These are phyloP conservation scores for Lichenostomus cassidix DNA, from an alignment of 2,113 vertebrate species.

Conservation along the genomic window DNA sequence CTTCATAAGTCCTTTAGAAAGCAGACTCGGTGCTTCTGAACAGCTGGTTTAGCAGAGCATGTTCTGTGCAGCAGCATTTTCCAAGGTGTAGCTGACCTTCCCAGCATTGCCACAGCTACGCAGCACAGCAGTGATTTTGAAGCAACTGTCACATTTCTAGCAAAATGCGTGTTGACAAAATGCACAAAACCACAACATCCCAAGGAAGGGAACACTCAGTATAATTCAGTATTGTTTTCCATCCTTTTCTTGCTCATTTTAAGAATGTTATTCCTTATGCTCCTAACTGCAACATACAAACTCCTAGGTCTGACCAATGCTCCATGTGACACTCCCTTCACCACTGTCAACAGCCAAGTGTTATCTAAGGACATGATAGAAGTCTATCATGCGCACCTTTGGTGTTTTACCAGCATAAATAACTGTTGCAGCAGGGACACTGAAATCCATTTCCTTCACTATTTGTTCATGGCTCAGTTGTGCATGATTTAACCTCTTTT, in stretches of 20 bases:
- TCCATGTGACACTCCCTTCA: background rate
- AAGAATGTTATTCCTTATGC: background rate
- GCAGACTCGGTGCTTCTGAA: background rate
- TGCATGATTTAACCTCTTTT: background rate
- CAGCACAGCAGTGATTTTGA: background rate
- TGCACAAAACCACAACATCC: background rate
- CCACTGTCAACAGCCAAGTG: background rate
- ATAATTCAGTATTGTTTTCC: background rate
- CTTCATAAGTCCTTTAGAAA: background rate
- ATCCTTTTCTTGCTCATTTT: background rate
- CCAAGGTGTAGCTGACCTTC: background rate
- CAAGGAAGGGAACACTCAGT: background rate
- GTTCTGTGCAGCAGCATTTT: background rate
- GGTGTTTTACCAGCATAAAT: background rate
- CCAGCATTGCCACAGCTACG: background rate
- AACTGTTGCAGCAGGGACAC: background rate
- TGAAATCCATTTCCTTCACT: background rate
- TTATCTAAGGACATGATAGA: accelerated
- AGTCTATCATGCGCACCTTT: background rate
- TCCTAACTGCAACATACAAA: background rate
- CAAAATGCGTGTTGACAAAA: background rate
- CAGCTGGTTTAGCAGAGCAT: background rate
- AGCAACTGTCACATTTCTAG: background rate
- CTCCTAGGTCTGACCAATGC: background rate
- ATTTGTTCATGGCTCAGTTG: background rate